Base-by-base conservation (phyloP, 2,888 invertebrate species). In the Eupithecia tripunctaria region DNA sequence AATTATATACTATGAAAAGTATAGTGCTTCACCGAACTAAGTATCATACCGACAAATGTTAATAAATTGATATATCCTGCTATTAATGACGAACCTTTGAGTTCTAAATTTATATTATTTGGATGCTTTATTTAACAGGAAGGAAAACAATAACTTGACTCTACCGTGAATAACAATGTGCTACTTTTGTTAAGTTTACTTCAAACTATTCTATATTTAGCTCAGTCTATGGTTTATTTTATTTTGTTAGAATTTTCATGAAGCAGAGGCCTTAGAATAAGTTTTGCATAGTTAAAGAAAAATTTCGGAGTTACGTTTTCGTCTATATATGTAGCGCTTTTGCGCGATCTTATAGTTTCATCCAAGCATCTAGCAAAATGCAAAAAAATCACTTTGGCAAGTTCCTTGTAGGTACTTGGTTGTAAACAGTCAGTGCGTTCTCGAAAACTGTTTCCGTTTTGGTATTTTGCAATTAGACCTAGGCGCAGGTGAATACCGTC, bases 61-160 rank as follows among this genome's bases (percentile, higher is more conserved):
- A 25, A 12, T 56, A 25, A 51, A 21, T 56, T 12, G 1, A 21
- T 14, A 25, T 56, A 56, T 56, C 56, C 56, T 56, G 25, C 12
- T 12, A 56, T 12, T 56, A 56, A 25, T 14, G 25, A 25, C 14
- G 14, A 51, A 2, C 21, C 21, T 47, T 51, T 51, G 51, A n/a
- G 51, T 51, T 51, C 12, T 21, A 47, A 47, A 8, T 47, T 3
- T 51, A 32, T 32, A 32, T 21, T 2, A 21, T 10, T 21, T 21
- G 21, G 21, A 8, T 21, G 3, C 10, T 51, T n/a, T 51, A 21
- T 51, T 51, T 21, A 21, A 56, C 56, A 25, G 56, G 25, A 56
- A 56, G 56, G 51, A 51, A 51, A 56, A 56, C 56, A 56, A 56
- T 14, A 56, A 25, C 12, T 56, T 56, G 25, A 56, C 25, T 51